Base-by-base conservation (phyloP, 2,888 invertebrate genomes). In the Ennomos erosarius region DNA sequence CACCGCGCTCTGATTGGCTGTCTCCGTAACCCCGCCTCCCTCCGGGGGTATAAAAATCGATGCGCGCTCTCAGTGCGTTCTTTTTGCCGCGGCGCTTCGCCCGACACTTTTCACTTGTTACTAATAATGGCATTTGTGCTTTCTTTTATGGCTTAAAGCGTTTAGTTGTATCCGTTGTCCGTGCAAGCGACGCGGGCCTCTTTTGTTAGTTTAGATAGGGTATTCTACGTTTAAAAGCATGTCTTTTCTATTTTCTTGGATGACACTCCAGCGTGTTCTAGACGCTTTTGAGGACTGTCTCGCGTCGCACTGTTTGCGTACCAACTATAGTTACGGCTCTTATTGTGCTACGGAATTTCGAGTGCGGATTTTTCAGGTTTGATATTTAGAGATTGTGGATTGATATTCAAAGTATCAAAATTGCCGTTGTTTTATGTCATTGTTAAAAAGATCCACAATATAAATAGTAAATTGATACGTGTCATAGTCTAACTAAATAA, bases 41-140 rank as follows among this genome's bases (percentile, higher is more conserved):
- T 74, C 65, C 73, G 81, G 83, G 85, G 85, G 81, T 89, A 91
- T 90, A 91, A 92, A 92, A 92, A 92, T 92, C 92, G 88, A 92
- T 92, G 90, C 85, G 75, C 77, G 72, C 68, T 67, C 70, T 57
- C 60, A 71, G 66, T 74, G 67, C 81, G 74, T 79, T 90, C 87
- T 87, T 92, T 90, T 89, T 88, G 82, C 79, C 69, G 67, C 81
- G 82, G 74, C 84, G 86, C 85, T 81, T 78, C 85, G 75, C 67
- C 71, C 80, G 79, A 91, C 90, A 88, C 89, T 88, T 84, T 77
- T 77, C 85, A 75, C 84, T 85, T 87, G 87, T 82, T 81, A 82
- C 81, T 89, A 85, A 89, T 91, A 91, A 90, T 88, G 82, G 84
- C 85, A 81, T 84, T 89, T 89, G 87, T 88, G 76, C 83, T 84